Evolutionary conservation across 2,113 vertebrate genomes (phyloP).

Genomic region (Capreolus pygargus): DNA sequence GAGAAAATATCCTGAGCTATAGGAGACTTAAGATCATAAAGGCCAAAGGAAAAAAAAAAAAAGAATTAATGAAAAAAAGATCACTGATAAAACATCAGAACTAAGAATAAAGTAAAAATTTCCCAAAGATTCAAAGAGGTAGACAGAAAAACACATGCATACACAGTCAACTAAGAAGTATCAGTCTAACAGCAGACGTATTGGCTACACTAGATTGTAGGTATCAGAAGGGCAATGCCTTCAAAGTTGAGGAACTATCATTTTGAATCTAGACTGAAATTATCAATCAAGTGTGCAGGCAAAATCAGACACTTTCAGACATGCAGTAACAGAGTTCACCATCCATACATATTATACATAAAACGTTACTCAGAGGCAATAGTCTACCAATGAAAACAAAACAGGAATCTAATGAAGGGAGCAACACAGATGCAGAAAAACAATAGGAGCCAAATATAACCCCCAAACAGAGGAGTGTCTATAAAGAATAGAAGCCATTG

Average conservation of each 20-base stretch:
- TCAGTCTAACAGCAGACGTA: not conserved
- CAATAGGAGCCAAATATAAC: not conserved
- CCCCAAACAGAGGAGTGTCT: not conserved
- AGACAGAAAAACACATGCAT: not conserved
- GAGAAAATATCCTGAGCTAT: not conserved
- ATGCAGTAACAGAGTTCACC: not conserved
- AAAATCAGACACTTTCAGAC: conserved; percentile 4
- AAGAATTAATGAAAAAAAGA: not conserved
- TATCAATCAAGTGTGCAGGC: not conserved
- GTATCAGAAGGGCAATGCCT: not conserved
- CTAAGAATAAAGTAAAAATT: not conserved
- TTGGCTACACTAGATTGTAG: not conserved
- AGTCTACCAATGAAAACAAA: not conserved
- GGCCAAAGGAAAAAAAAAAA: not conserved
- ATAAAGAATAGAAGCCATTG: not conserved
- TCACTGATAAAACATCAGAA: not conserved
- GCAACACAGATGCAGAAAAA: not conserved
- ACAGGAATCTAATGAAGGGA: not conserved
- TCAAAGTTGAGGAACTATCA: not conserved
- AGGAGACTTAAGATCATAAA: not conserved
- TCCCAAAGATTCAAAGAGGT: not conserved
- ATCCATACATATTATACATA: not conserved
- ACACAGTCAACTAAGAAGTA: not conserved
- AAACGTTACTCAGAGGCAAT: not conserved
- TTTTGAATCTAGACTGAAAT: conserved; percentile 31